A percentile compares a stretch with the other conserved stretches of the same genome.
Evolutionary conservation across 2,888 invertebrate genomes (phyloP).

Genomic region (Loripinus fragilis): DNA sequence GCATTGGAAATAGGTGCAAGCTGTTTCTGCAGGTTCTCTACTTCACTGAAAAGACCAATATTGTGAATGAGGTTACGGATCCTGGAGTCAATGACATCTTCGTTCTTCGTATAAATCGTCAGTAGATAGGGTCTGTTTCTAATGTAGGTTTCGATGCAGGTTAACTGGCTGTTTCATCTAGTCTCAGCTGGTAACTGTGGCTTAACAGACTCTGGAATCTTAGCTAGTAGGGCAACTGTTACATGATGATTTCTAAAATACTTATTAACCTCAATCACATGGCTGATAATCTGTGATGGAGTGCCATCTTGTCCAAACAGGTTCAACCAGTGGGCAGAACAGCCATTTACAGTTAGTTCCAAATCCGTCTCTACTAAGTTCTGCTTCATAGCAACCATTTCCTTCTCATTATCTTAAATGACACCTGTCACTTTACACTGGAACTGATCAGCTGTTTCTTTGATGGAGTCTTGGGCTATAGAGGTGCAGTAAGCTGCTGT

Average conservation of each 20-base stretch:
- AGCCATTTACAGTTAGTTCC: slow-evolving; percentile 27
- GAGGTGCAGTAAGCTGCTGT: too few relatives aligned
- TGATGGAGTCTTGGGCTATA: too few relatives aligned
- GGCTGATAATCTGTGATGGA: slow-evolving; percentile 38
- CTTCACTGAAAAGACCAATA: slow-evolving; percentile 44
- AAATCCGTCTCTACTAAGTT: slow-evolving; percentile 25
- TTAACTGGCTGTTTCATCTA: slow-evolving; percentile 43
- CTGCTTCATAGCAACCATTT: slow-evolving; percentile 35
- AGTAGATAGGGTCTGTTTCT: slow-evolving; percentile 31
- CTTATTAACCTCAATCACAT: slow-evolving; percentile 41
- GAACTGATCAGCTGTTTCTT: too few relatives aligned
- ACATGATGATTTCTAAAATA: slow-evolving; percentile 50
- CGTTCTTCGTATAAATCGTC: slow-evolving; percentile 35
- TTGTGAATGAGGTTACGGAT: slow-evolving; percentile 43
- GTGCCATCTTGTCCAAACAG: slow-evolving; percentile 41
- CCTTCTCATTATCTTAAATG: too few relatives aligned
- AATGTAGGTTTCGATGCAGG: slow-evolving; percentile 29
- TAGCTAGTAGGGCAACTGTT: slow-evolving; percentile 22
- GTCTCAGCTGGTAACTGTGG: slow-evolving; percentile 31
- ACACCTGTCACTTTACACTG: too few relatives aligned
- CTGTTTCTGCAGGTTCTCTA: slow-evolving; percentile 33
- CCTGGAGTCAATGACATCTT: slow-evolving; percentile 34
- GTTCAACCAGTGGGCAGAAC: slow-evolving; percentile 41
- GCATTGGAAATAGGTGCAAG: slow-evolving; percentile 29
- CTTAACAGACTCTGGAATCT: slow-evolving; percentile 29